Base-by-base conservation (phyloP, 1,140 invertebrate genomes). In the Habropoda laboriosa region DNA sequence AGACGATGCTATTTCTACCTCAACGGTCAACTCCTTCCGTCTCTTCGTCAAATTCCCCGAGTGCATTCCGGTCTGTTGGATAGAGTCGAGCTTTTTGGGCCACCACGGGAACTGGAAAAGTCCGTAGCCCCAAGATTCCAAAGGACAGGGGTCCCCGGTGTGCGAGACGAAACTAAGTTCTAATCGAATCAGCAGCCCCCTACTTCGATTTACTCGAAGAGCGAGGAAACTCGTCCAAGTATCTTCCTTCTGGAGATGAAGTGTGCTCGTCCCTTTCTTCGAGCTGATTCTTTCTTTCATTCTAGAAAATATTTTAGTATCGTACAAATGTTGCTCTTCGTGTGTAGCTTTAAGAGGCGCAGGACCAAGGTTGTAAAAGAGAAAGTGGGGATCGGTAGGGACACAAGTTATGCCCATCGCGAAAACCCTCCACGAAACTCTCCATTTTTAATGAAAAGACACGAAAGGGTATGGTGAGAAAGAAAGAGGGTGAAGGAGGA, bases 111-210 rank as follows among this genome's bases (percentile, higher is more conserved):
- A 45, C 61, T 66, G 60, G 79, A 72, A 85, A 85, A 85, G 73
- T 85, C 67, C n/a, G n/a, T 42, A 73, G 51, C 61, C 73, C 55
- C 58, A n/a, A 73, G 40, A 16, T 58, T 74, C 30, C 18, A 2
- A 68, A 75, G 67, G 68, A 40, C 80, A 40, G 45, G 49, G 61
- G 68, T 88, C 86, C 86, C 83, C 71, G 45, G 81, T 79, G 86
- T 83, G 81, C 79, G 63, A 70, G 70, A 64, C 79, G 83, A 77
- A 87, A 86, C 86, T 85, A 88, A 88, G 63, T 88, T 88, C 86
- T 88, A 88, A 88, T 88, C 86, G 86, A 88, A 88, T 88, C 86
- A 88, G 86, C 83, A 63, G 72, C 72, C 79, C 81, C 76, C 73
- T 66, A 73, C 68, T 85, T 85, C 83, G 83, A 85, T 85, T 85